phyloP scores from a whole-genome alignment of 2,888 invertebrate genomes.

The Microplitis deprimator region DNA sequence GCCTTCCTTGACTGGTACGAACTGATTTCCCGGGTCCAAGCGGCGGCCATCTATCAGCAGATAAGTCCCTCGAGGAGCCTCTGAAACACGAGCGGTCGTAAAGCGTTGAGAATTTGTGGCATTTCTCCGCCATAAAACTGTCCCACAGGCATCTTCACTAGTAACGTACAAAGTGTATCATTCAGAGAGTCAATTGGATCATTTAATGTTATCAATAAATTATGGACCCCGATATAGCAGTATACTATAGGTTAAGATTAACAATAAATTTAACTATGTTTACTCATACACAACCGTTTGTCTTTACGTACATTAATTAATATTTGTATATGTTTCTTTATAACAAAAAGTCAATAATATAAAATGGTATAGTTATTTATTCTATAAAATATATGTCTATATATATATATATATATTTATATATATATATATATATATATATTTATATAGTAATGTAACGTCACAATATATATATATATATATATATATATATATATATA shows the following conservation, averaged over 20 bases:
- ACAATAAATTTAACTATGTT: background rate
- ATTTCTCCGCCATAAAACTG: slow-evolving; percentile 6
- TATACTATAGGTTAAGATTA: background rate
- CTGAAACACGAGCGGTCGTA: slow-evolving; percentile 72
- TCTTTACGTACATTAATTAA: too few relatives aligned
- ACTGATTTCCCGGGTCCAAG: slow-evolving; percentile 88
- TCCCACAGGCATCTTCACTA: background rate
- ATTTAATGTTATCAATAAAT: slow-evolving; percentile 20
- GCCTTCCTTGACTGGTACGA: slow-evolving; percentile 90
- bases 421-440: too few relatives aligned
- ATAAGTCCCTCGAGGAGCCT: slow-evolving; percentile 88
- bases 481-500: too few relatives aligned
- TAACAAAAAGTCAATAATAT: too few relatives aligned
- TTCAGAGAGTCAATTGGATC: background rate
- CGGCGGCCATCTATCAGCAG: slow-evolving; percentile 88
- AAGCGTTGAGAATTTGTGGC: slow-evolving; percentile 28
- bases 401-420: too few relatives aligned
- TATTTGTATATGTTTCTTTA: too few relatives aligned
- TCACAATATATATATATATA: too few relatives aligned
- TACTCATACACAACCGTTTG: background rate
- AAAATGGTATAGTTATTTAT: too few relatives aligned
- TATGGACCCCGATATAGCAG: background rate
- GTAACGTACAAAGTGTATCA: background rate
- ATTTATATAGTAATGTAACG: too few relatives aligned
- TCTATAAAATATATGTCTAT: too few relatives aligned